phyloP scores from a whole-genome alignment of 2,113 vertebrate species.

The Brevimyrus niger region DNA sequence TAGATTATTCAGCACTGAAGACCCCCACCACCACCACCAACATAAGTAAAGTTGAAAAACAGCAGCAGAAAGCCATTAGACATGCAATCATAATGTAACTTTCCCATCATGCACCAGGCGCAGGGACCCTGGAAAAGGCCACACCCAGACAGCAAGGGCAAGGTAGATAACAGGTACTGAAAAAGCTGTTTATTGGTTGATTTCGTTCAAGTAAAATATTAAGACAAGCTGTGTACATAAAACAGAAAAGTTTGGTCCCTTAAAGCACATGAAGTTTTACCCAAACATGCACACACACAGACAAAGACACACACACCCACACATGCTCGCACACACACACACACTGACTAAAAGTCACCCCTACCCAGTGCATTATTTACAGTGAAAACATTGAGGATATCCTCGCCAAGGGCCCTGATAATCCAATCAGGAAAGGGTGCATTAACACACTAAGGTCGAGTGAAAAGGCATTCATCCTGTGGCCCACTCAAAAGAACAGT shows the following conservation, averaged over 20 bases:
- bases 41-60: not conserved
- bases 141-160: not conserved
- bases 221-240: constrained; percentile 26
- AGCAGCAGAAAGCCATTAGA: not conserved
- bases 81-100: not conserved
- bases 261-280: constrained; percentile 20
- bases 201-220: constrained; percentile 26
- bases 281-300: not conserved
- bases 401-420: not conserved
- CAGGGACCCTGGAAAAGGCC: not conserved
- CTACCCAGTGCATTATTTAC: constrained; percentile 17
- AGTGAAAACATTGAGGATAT: constrained; percentile 3
- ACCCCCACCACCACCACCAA: not conserved
- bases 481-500: not conserved
- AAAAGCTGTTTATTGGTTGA: constrained; percentile 18
- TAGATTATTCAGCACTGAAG: not conserved
- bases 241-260: constrained; percentile 26
- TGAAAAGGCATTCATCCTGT: not conserved
- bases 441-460: not conserved
- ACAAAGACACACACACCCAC: not conserved
- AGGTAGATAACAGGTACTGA: constrained; percentile 8
- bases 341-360: not conserved
- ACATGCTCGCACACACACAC: not conserved
- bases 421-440: not conserved
- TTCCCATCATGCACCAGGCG: not conserved